phyloP scores from a whole-genome alignment of 2,113 vertebrate genomes.

The Cynopterus brachyotis region DNA sequence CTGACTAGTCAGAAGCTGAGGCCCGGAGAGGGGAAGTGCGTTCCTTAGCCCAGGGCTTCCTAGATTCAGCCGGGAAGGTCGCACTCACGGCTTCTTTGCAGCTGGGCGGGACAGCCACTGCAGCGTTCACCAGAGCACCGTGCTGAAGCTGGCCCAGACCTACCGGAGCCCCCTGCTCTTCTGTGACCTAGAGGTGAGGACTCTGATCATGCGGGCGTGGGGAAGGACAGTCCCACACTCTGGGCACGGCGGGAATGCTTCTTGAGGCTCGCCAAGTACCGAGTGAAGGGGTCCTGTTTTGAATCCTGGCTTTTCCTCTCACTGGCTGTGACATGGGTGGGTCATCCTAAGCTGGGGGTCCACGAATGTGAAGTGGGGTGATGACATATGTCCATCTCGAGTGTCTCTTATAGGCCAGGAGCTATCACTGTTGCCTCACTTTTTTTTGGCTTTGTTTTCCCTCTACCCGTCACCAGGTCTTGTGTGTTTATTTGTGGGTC shows the following conservation, averaged over 20 bases:
- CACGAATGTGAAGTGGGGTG: background rate
- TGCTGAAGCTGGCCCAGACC: slow-evolving; percentile 75
- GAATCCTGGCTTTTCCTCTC: background rate
- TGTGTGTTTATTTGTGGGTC: background rate
- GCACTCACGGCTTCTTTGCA: slow-evolving; percentile 38
- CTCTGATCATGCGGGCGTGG: accelerated
- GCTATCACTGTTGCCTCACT: background rate
- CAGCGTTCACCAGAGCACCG: slow-evolving; percentile 66
- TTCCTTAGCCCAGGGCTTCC: background rate
- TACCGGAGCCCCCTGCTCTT: slow-evolving; percentile 84
- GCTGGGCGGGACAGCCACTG: slow-evolving; percentile 79
- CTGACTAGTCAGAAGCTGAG: background rate
- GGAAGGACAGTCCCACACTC: background rate
- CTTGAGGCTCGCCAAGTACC: background rate
- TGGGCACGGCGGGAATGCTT: accelerated
- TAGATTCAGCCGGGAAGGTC: accelerated
- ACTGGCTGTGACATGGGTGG: background rate
- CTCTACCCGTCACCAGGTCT: background rate
- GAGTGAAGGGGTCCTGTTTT: background rate
- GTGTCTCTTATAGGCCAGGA: background rate
- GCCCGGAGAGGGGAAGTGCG: background rate
- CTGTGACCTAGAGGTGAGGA: slow-evolving; percentile 85
- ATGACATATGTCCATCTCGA: background rate
- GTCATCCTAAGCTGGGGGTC: background rate
- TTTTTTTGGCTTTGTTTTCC: background rate